phyloP scores from a whole-genome alignment of 2,113 vertebrate species.

The Suricata suricatta region DNA sequence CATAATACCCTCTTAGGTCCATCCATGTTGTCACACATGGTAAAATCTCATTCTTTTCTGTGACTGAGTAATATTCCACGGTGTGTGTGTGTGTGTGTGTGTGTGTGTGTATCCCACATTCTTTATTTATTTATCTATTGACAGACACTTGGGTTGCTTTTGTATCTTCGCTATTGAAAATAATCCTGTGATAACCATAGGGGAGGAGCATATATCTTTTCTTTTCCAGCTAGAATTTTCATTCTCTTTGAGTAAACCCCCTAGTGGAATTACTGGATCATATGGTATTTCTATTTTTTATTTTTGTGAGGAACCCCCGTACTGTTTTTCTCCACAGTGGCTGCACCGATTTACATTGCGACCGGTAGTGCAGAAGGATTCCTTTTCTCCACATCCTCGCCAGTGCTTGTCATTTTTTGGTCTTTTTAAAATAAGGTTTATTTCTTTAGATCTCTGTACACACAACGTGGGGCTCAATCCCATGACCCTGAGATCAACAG shows the following conservation, averaged over 20 bases:
- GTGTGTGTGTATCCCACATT: not conserved
- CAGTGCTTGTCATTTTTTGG: not conserved
- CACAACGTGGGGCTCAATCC: not conserved
- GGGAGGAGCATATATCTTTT: not conserved
- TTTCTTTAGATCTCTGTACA: not conserved
- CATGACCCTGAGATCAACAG: not conserved
- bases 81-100: rapidly evolving
- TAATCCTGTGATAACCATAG: not conserved
- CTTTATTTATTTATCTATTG: not conserved
- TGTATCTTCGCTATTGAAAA: not conserved
- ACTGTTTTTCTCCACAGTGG: not conserved
- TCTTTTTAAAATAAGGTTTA: not conserved
- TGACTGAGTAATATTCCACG: not conserved
- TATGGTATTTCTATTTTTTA: not conserved
- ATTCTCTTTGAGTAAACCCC: not conserved
- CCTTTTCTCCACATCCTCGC: not conserved
- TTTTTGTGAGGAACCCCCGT: not conserved
- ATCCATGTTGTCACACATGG: not conserved
- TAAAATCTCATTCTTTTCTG: not conserved
- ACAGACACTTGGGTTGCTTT: not conserved
- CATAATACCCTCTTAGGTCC: not conserved
- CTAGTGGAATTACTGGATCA: not conserved
- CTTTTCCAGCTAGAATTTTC: not conserved
- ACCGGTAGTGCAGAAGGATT: not conserved
- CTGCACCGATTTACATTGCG: not conserved